A percentile compares a stretch with the other conserved stretches of the same genome.
These are phyloP conservation scores for Stegophylla sp. DNA, from an alignment of 2,888 invertebrate species.

Conservation along the genomic window DNA sequence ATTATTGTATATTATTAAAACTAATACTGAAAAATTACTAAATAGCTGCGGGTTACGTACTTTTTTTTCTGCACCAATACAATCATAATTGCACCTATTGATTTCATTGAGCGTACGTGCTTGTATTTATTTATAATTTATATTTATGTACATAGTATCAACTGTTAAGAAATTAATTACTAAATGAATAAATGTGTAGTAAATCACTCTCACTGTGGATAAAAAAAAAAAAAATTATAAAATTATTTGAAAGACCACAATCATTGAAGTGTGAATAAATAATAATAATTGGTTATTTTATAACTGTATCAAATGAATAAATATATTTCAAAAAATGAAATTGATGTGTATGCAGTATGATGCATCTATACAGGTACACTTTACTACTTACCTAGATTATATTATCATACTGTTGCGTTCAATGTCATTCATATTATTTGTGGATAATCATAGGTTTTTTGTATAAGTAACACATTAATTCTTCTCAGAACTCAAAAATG, in stretches of 20 bases:
- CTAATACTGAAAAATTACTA: no score
- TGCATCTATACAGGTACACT: no score
- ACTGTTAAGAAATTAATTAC: no score
- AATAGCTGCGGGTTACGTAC: no score
- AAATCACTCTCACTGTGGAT: no score
- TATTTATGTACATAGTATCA: no score
- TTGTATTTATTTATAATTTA: no score
- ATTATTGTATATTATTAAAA: no score
- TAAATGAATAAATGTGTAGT: no score
- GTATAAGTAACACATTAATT: not conserved
- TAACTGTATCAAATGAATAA: not conserved
- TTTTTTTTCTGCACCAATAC: no score
- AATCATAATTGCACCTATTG: no score
- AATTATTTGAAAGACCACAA: not conserved
- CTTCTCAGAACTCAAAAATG: not conserved
- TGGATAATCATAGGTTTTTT: conserved; percentile 7
- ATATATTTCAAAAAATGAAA: not conserved
- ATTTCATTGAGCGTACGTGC: no score
- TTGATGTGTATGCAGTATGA: not conserved
- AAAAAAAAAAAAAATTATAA: not conserved
- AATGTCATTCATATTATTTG: not conserved
- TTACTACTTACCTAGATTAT: not conserved
- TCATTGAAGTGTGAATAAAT: not conserved
- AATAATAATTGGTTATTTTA: not conserved
- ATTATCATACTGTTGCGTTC: not conserved